Evolutionary conservation across 1,140 invertebrate genomes (phyloP).

Genomic region (Cotesia glomerata): DNA sequence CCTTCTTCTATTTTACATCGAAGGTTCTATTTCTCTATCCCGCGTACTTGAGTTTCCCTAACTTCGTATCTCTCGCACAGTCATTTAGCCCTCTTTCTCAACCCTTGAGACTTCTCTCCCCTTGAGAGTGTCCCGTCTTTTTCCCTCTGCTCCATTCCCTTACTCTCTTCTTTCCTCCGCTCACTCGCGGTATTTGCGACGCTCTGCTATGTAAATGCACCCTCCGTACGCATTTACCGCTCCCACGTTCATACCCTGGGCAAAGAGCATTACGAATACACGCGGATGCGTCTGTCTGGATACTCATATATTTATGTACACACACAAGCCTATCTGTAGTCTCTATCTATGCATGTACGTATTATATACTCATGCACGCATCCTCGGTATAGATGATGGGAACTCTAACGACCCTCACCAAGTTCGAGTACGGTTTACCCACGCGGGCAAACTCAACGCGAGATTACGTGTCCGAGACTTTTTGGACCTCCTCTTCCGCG

Average conservation of each 20-base stretch:
- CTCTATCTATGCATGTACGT: background rate
- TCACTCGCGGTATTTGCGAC: background rate
- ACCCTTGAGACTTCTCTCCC: conserved; percentile 31
- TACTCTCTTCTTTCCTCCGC: background rate
- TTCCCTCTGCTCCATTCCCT: conserved; percentile 22
- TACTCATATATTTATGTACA: too few species aligned
- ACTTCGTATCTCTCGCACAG: conserved; percentile 10
- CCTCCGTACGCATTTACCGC: conserved; percentile 31
- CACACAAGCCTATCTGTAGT: too few species aligned
- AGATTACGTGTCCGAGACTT: conserved; percentile 21
- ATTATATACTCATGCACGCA: conserved; percentile 28
- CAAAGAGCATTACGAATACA: conserved; percentile 37
- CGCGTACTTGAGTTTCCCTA: background rate
- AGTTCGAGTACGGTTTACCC: background rate
- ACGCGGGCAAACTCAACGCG: conserved; percentile 15
- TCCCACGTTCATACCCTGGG: conserved; percentile 12
- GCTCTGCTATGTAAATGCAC: conserved; percentile 46
- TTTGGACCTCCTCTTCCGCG: background rate
- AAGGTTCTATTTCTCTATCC: background rate
- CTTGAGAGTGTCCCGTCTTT: conserved; percentile 32
- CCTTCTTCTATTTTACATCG: conserved; percentile 21
- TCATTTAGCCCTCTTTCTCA: conserved; percentile 19
- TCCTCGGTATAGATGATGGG: conserved; percentile 1
- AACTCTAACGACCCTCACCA: conserved; percentile 1
- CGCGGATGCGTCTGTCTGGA: conserved; percentile 6